Conservation (phyloP, 2,888 invertebrate species). For the Lasioglossum figueresi region DNA sequence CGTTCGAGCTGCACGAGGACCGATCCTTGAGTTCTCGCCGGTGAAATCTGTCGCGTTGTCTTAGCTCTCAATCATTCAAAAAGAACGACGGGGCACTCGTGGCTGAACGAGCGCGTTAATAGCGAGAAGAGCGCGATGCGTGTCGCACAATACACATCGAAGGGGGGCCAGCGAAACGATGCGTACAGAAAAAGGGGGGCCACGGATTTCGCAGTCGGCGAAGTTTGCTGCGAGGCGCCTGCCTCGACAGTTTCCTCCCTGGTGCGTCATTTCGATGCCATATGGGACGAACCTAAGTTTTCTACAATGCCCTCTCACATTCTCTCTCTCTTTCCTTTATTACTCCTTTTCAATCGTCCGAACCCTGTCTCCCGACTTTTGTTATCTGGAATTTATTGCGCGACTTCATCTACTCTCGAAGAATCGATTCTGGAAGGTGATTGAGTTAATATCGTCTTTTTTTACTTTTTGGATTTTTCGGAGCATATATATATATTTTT, state of each 20-base stretch:
- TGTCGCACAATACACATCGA: conserved; percentile 65
- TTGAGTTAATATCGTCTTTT: not conserved
- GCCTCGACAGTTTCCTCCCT: conserved; percentile 52
- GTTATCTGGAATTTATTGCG: conserved; percentile 52
- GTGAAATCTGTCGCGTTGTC: conserved; percentile 69
- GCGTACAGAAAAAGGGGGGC: conserved; percentile 9
- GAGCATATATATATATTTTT: not conserved
- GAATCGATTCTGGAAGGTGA: conserved; percentile 23
- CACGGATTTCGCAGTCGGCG: conserved; percentile 54
- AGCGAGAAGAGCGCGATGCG: conserved; percentile 65
- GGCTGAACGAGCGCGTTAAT: conserved; percentile 63
- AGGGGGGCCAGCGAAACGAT: conserved; percentile 34
- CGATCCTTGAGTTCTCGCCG: conserved; percentile 49
- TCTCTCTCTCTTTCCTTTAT: conserved; percentile 40
- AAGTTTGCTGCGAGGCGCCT: conserved; percentile 48
- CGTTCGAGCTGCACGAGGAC: conserved; percentile 40
- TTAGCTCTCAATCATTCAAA: conserved; percentile 72
- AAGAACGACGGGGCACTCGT: conserved; percentile 59
- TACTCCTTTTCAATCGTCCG: conserved; percentile 51
- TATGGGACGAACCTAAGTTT: conserved; percentile 75
- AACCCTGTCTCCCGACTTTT: conserved; percentile 18
- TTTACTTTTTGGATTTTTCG: not conserved
- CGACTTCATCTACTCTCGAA: conserved; percentile 6
- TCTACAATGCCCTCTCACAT: conserved; percentile 68
- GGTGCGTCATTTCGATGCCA: conserved; percentile 76